Conservation (phyloP, 2,797 vertebrate genomes). For the Melanotaenia trifasciata region DNA sequence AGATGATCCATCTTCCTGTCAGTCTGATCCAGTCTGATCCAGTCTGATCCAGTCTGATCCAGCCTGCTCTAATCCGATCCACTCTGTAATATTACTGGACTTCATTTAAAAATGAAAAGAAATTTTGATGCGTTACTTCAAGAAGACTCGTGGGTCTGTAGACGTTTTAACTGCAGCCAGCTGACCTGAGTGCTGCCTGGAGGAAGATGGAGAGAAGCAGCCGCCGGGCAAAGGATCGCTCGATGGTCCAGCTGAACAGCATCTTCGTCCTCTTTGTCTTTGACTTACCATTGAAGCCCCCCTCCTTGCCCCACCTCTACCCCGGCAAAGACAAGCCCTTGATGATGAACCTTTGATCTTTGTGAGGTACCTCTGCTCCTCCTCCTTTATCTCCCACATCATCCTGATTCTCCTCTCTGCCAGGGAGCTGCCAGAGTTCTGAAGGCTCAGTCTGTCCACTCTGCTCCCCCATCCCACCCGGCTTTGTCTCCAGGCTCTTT, state of each 20-base stretch:
- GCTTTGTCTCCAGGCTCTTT: slow-evolving; percentile 40
- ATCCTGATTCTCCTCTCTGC: slow-evolving; percentile 29
- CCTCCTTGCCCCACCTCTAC: no score
- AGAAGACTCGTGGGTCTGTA: no score
- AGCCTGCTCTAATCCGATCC: no score
- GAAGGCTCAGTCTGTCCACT: slow-evolving; percentile 37
- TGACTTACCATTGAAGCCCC: slow-evolving; percentile 39
- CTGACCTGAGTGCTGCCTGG: slow-evolving; percentile 7
- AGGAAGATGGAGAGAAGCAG: neutral
- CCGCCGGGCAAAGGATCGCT: no score
- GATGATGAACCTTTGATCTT: slow-evolving; percentile 73
- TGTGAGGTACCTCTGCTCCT: slow-evolving; percentile 38
- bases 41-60: no score
- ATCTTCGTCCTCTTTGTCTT: slow-evolving; percentile 27
- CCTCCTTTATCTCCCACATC: slow-evolving; percentile 45
- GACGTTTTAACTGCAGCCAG: no score
- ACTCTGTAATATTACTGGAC: no score
- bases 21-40: no score
- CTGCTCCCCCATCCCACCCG: slow-evolving; percentile 12
- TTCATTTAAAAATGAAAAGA: no score
- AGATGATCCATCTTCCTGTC: no score
- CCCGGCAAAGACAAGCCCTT: slow-evolving; percentile 51
- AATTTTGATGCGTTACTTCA: no score
- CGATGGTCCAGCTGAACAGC: slow-evolving; percentile 20
- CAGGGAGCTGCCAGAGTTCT: slow-evolving; percentile 53